A percentile compares a stretch with the other conserved stretches of the same genome.
phyloP scores from a whole-genome alignment of 2,888 invertebrate species.

The Cheilosia scutellata region DNA sequence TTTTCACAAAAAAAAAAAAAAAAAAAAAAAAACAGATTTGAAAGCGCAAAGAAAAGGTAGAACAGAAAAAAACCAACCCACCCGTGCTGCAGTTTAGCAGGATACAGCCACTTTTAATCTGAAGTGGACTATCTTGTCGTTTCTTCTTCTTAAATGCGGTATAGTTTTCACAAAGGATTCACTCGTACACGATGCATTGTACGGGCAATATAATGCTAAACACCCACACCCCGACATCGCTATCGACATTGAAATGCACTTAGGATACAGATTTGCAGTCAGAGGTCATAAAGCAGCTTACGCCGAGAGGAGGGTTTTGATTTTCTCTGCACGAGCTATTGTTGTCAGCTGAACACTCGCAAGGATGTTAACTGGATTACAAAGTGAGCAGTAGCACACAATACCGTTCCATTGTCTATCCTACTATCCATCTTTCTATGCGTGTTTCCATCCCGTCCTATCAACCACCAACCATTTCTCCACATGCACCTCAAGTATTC shows the following conservation, averaged over 20 bases:
- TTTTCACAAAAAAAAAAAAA: neutral
- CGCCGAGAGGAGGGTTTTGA: constrained; percentile 8
- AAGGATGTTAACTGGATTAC: constrained; percentile 67
- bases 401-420: neutral
- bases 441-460: neutral
- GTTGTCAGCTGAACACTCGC: constrained; percentile 6
- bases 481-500: constrained; percentile 41
- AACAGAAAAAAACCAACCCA: constrained; percentile 27
- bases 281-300: constrained; percentile 65
- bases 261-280: constrained; percentile 49
- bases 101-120: constrained; percentile 71
- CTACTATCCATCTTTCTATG: neutral
- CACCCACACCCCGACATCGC: constrained; percentile 21
- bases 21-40: neutral
- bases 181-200: neutral
- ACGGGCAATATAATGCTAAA: neutral
- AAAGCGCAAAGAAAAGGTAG: constrained; percentile 11
- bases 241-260: constrained; percentile 65
- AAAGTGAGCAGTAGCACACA: constrained; percentile 59
- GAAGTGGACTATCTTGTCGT: constrained; percentile 71
- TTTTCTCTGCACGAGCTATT: constrained; percentile 10
- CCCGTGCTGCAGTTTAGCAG: constrained; percentile 61
- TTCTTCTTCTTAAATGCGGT: constrained; percentile 51
- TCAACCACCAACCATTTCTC: neutral
- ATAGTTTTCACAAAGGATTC: constrained; percentile 20